A percentile compares a stretch with the other conserved stretches of the same genome.
phyloP scores from a whole-genome alignment of 37 sponge, comb jelly and placozoan genomes.

The Halisarca cf. caerulea region DNA sequence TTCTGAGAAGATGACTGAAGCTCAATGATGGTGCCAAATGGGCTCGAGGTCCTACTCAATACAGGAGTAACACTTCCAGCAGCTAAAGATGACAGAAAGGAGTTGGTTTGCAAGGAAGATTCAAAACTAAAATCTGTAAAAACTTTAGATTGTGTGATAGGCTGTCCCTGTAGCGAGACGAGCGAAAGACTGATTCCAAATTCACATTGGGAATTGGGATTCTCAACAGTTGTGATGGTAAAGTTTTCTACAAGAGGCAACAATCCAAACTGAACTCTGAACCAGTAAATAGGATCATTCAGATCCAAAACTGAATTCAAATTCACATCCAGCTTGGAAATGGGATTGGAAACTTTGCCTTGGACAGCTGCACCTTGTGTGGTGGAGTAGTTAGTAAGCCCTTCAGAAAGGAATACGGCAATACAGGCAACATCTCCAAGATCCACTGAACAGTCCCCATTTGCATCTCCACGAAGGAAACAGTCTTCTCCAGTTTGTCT shows the following conservation, averaged over 20 bases:
- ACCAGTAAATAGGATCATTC: slow-evolving; percentile 66
- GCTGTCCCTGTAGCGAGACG: neutral
- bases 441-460: slow-evolving; percentile 78
- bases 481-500: neutral
- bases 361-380: slow-evolving; percentile 34
- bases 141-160: slow-evolving; percentile 4
- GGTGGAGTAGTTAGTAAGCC: slow-evolving; percentile 22
- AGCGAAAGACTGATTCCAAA: slow-evolving; percentile 51
- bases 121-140: slow-evolving; percentile 45
- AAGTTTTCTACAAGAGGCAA: slow-evolving; percentile 52
- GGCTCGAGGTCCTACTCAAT: neutral
- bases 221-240: slow-evolving; percentile 39
- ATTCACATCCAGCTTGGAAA: slow-evolving; percentile 50
- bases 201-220: slow-evolving; percentile 34
- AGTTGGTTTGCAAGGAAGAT: neutral
- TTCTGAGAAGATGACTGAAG: neutral
- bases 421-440: slow-evolving; percentile 56
- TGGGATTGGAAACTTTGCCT: neutral
- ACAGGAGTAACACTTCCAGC: neutral
- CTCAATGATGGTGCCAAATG: slow-evolving; percentile 33
- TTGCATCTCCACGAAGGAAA: slow-evolving; percentile 47
- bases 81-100: neutral
- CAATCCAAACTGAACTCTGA: slow-evolving; percentile 43
- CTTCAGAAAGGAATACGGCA: slow-evolving; percentile 49
- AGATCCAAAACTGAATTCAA: slow-evolving; percentile 47